Evolutionary conservation across 1,140 invertebrate genomes (phyloP), one percentile per base, ranked within the genome.

Genomic region (Heliconius hermathena): DNA sequence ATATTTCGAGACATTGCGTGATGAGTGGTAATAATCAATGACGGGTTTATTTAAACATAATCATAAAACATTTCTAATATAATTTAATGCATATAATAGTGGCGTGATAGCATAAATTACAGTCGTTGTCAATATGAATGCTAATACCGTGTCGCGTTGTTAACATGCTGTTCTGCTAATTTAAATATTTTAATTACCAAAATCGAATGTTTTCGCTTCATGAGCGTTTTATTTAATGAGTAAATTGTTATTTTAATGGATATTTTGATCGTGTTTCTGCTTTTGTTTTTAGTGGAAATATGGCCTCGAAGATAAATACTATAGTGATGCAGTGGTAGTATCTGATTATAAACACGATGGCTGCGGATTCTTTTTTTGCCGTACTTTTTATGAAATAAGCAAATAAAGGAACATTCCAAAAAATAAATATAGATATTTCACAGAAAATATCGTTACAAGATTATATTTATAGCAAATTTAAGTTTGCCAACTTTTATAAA

Each of bases 151-250:
- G 71, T 71, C 71, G 33, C 41, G 41, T 71, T 20, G n/a, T 36
- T 29, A 36, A 70, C 38, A 66, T 71, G 57, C 38, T 70, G 38
- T 71, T 38, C 54, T 29, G 38, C 60, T 77, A 46, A 77, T 77
- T 77, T 77, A 77, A 77, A 77, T 77, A 49, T 71, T 71, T 70
- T 77, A 77, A 77, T 77, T 77, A 70, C 46, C 29, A 38, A 66
- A 66, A 60, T 76, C 33, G 71, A 71, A 71, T 66, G 60, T 66
- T 66, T 66, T 11, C 22, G 1, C 13, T 22, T 66, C 9, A 66
- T 16, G n/a, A 22, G 60, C 16, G 60, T 22, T 60, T 11, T 22
- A 16, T 66, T 66, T 29, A 11, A n/a, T 16, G 22, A 26, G 22
- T 29, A 13, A 29, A 26, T 66, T 9, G 54, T 57, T 54, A 20